phyloP scores from a whole-genome alignment of 2,113 vertebrate species.

The Proteles cristata region DNA sequence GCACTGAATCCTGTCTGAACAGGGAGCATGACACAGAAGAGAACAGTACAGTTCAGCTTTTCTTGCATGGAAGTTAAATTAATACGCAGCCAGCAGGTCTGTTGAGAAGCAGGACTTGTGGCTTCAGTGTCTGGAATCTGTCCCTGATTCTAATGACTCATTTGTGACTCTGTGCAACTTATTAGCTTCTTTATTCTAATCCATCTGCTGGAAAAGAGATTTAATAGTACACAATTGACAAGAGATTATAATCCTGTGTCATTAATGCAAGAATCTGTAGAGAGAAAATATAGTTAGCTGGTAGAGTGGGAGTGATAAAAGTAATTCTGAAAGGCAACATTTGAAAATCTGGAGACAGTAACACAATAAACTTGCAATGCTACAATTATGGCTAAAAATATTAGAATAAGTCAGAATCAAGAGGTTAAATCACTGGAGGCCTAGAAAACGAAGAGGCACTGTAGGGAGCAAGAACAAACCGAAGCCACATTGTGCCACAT shows the following conservation, averaged over 20 bases:
- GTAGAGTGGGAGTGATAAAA: slow-evolving; percentile 47
- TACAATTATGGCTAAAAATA: neutral
- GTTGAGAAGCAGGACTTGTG: slow-evolving; percentile 9
- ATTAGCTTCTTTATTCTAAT: slow-evolving; percentile 74
- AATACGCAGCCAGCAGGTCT: slow-evolving; percentile 14
- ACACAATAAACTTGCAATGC: slow-evolving; percentile 49
- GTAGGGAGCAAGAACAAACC: neutral
- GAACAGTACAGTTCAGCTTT: neutral
- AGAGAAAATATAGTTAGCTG: slow-evolving; percentile 68
- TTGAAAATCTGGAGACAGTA: slow-evolving; percentile 48
- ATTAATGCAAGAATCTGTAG: slow-evolving; percentile 64
- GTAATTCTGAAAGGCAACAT: slow-evolving; percentile 60
- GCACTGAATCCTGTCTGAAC: neutral
- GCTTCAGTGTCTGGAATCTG: slow-evolving; percentile 43
- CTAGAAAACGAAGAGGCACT: neutral
- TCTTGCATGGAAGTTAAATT: neutral
- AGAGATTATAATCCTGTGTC: slow-evolving; percentile 69
- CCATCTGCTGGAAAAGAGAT: slow-evolving; percentile 55
- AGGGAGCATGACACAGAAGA: neutral
- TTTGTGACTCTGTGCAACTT: slow-evolving; percentile 50
- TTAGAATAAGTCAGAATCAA: neutral
- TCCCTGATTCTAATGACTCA: slow-evolving; percentile 68
- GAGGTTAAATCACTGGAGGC: neutral
- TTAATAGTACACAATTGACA: slow-evolving; percentile 66
- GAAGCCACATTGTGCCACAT: fast-evolving